These are phyloP conservation scores for Miniopterus natalensis DNA, from an alignment of 2,113 vertebrate genomes.

Conservation along the genomic window DNA sequence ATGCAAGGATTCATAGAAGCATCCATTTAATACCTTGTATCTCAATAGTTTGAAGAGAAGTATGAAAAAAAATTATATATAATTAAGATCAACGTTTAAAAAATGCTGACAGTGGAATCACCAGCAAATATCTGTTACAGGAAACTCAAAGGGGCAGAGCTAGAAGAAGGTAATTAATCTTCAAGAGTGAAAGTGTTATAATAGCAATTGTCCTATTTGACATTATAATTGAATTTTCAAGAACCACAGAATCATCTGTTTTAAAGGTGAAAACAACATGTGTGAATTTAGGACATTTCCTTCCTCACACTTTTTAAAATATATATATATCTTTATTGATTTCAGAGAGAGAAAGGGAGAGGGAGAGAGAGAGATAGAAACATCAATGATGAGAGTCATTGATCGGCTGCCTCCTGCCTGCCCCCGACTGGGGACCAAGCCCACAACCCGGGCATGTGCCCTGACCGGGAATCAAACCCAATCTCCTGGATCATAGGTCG, in stretches of 20 bases:
- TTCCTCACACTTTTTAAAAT: neutral
- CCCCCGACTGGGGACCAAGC: too few species aligned
- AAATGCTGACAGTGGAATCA: neutral
- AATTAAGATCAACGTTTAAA: conserved; percentile 38
- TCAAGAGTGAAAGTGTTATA: conserved; percentile 38
- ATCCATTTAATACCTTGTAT: neutral
- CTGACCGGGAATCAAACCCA: too few species aligned
- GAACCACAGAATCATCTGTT: conserved; percentile 51
- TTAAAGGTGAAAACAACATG: conserved; percentile 59
- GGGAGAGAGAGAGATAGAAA: too few species aligned
- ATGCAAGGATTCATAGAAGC: neutral
- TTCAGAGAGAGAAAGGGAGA: too few species aligned
- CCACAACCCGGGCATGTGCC: too few species aligned
- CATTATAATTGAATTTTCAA: conserved; percentile 67
- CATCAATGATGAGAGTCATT: too few species aligned
- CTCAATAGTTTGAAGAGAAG: conserved; percentile 21
- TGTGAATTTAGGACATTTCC: conserved; percentile 58
- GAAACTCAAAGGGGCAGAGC: conserved; percentile 19
- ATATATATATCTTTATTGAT: too few species aligned
- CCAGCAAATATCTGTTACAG: neutral
- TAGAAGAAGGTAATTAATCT: conserved; percentile 69
- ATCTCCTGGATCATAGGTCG: too few species aligned
- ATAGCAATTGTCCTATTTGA: conserved; percentile 54
- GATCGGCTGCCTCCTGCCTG: too few species aligned
- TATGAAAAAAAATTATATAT: neutral